Conservation (phyloP, 2,113 vertebrate species). For the Danionella cerebrum region DNA sequence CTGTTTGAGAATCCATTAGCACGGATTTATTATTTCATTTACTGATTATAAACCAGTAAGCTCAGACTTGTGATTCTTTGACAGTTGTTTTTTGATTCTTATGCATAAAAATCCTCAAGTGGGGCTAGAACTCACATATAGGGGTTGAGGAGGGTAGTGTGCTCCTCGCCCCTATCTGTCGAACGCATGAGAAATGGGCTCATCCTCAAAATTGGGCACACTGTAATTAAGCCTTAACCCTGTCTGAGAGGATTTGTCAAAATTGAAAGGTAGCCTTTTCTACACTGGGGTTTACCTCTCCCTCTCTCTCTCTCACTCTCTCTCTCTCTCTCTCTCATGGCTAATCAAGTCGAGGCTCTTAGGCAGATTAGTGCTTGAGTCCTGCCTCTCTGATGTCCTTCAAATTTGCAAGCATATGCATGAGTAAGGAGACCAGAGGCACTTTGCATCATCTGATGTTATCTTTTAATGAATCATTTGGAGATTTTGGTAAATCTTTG, state of each 20-base stretch:
- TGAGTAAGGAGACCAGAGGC: neutral
- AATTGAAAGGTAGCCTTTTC: constrained; percentile 49
- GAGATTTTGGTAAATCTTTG: neutral
- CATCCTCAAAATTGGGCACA: constrained; percentile 45
- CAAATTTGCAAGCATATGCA: neutral
- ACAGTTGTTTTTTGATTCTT: too few species aligned
- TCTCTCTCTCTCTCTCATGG: constrained; percentile 9
- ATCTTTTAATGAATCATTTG: neutral
- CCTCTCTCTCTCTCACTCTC: constrained; percentile 12
- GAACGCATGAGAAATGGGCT: constrained; percentile 43
- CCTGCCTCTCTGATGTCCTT: constrained; percentile 9
- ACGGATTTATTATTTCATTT: too few species aligned
- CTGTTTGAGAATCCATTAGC: too few species aligned
- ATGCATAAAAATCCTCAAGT: too few species aligned
- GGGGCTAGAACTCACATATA: too few species aligned
- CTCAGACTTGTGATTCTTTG: too few species aligned
- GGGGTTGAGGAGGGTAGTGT: constrained; percentile 13
- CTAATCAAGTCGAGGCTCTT: constrained; percentile 33
- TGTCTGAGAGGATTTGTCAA: constrained; percentile 67
- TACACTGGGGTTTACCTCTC: neutral
- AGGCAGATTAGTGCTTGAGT: constrained; percentile 23
- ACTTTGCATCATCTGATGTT: neutral
- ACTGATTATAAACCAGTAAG: too few species aligned
- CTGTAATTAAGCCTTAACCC: constrained; percentile 65
- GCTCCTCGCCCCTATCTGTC: constrained; percentile 31